Conservation (phyloP, 2,113 vertebrate species). For the Leucosticte australis region DNA sequence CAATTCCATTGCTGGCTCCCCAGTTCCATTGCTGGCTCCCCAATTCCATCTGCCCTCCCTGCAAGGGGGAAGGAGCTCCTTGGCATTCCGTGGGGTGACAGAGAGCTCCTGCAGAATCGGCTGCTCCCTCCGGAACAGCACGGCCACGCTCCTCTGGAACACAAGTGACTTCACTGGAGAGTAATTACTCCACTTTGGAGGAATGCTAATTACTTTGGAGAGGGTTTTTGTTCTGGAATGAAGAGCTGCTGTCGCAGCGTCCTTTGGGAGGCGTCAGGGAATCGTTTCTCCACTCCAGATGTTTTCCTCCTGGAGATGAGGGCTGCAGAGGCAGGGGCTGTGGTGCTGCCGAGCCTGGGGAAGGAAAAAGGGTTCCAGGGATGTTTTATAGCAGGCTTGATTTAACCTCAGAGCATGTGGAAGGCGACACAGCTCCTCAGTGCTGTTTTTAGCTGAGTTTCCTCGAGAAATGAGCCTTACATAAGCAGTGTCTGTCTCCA, state of each 20-base stretch:
- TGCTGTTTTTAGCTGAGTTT: neutral
- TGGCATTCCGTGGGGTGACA: neutral
- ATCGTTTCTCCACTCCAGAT: neutral
- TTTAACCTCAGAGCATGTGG: neutral
- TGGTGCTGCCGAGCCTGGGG: neutral
- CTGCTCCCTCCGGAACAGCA: neutral
- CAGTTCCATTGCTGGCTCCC: too few species aligned
- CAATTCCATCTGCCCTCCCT: neutral
- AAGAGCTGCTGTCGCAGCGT: neutral
- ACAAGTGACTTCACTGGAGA: neutral
- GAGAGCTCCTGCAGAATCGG: neutral
- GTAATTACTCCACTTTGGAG: neutral
- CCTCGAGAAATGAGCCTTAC: constrained; percentile 9
- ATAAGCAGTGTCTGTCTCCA: neutral
- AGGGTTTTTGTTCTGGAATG: neutral
- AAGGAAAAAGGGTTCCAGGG: neutral
- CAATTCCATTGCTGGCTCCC: too few species aligned
- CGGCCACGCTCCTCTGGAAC: neutral
- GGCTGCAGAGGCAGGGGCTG: neutral
- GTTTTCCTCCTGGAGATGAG: neutral
- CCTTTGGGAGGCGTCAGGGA: neutral
- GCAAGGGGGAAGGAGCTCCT: neutral
- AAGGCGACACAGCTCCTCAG: neutral
- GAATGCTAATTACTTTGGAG: constrained; percentile 36
- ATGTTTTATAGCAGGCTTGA: neutral